Base-by-base conservation (phyloP, 1,140 invertebrate species). In the Procambarus virginalis region DNA sequence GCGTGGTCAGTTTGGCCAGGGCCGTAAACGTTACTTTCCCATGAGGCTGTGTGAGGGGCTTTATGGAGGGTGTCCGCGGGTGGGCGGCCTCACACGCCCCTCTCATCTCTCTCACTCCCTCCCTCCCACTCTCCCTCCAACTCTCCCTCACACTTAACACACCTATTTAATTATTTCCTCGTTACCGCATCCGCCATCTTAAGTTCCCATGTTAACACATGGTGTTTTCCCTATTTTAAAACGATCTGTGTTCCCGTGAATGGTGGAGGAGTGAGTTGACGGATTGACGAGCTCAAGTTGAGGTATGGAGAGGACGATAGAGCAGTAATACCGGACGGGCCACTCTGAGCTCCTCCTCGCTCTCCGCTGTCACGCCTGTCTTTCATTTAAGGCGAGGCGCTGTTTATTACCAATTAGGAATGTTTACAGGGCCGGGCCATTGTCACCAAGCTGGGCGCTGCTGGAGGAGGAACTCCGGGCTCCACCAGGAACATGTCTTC, bases 381-480 rank as follows among this genome's bases (percentile, higher is more conserved):
- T 17, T 68, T 68, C 64, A 68, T 68, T 12, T 17, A 68, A 34
- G 64, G 64, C 17, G 64, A 68, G 64, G 9, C 17, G 9, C 64
- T 68, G 64, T 68, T 68, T 68, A 68, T 68, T 68, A 34, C 34
- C 64, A 68, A 68, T 68, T 68, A 68, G 64, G 64, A 68, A 68
- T 68, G 64, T 68, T 68, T 68, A 68, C 64, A 12, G 17, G 64
- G 20, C 64, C 17, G 10, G 64, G 55, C 12, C 55, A 34, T 34
- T 34, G 34, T 34, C 34, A 34, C 34, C 34, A 34, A 34, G 34
- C 34, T 34, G 34, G 34, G 34, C 34, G 34, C 34, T 34, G 34
- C 34, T 34, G 0, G 34, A 34, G 34, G 34, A 34, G 34, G 34
- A 34, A 34, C 34, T 34, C 34, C 34, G 1, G 34, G 34, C 34